Evolutionary conservation across 2,888 invertebrate species (phyloP).

Genomic region (Plutella xylostella): DNA sequence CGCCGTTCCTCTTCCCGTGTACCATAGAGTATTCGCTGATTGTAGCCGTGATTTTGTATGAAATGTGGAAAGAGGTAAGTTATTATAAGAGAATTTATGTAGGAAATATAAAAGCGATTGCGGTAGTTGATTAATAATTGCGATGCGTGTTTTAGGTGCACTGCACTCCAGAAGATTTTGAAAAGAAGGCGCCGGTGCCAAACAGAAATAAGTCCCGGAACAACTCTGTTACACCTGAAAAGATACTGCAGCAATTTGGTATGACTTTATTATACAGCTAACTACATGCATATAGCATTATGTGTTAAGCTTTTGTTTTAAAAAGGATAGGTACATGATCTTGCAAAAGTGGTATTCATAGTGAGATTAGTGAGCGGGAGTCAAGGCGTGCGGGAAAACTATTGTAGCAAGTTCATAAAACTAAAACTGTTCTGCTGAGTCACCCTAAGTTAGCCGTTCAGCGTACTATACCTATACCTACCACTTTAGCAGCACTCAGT

Average conservation of each 20-base stretch:
- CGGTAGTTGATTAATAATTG: background rate
- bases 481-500: no score
- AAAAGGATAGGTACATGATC: no score
- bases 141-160: constrained; percentile 52
- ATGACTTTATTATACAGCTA: no score
- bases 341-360: no score
- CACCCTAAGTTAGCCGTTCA: no score
- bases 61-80: constrained; percentile 89
- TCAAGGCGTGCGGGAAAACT: no score
- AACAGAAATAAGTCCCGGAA: constrained; percentile 50
- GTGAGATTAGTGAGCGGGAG: no score
- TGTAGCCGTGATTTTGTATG: constrained; percentile 88
- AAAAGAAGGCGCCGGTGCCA: constrained; percentile 29
- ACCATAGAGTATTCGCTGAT: constrained; percentile 92
- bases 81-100: constrained; percentile 29
- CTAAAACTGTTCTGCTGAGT: no score
- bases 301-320: no score
- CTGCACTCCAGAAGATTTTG: constrained; percentile 59
- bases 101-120: background rate
- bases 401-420: no score
- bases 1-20: constrained; percentile 90
- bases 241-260: constrained; percentile 65
- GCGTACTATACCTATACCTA: no score
- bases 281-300: no score
- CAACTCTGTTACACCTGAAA: constrained; percentile 62